phyloP scores from a whole-genome alignment of 2,797 vertebrate species.

The Megalops cyprinoides region DNA sequence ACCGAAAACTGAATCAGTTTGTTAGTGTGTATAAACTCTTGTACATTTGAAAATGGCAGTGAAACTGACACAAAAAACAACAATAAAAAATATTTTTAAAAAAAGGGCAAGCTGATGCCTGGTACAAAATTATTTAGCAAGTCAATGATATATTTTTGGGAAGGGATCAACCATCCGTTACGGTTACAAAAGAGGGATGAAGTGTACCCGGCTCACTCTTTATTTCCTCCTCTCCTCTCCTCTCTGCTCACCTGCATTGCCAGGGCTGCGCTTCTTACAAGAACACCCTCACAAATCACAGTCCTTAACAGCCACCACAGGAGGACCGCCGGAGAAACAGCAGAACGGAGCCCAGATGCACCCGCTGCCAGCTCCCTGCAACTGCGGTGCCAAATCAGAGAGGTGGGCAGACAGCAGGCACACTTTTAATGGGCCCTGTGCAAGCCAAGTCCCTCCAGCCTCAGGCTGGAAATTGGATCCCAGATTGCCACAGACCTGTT shows the following conservation, averaged over 20 bases:
- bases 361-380: constrained; percentile 34
- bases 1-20: neutral
- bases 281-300: constrained; percentile 32
- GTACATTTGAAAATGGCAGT: neutral
- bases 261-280: constrained; percentile 7
- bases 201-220: constrained; percentile 44
- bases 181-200: neutral
- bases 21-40: constrained; percentile 1
- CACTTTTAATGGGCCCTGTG: neutral
- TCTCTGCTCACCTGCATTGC: neutral
- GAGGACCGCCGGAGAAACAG: constrained; percentile 54
- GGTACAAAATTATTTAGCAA: too few species aligned
- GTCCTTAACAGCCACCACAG: constrained; percentile 54
- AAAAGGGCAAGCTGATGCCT: neutral
- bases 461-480: constrained; percentile 8
- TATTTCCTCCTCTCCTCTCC: constrained; percentile 24
- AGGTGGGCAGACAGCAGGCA: constrained; percentile 19
- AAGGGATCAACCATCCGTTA: neutral
- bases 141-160: neutral
- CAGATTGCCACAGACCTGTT: constrained; percentile 20
- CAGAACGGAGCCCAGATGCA: constrained; percentile 37
- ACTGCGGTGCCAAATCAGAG: constrained; percentile 35
- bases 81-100: neutral
- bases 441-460: constrained; percentile 16
- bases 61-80: neutral